Evolutionary conservation across 2,113 vertebrate species (phyloP).

Genomic region (Actenoides hombroni): DNA sequence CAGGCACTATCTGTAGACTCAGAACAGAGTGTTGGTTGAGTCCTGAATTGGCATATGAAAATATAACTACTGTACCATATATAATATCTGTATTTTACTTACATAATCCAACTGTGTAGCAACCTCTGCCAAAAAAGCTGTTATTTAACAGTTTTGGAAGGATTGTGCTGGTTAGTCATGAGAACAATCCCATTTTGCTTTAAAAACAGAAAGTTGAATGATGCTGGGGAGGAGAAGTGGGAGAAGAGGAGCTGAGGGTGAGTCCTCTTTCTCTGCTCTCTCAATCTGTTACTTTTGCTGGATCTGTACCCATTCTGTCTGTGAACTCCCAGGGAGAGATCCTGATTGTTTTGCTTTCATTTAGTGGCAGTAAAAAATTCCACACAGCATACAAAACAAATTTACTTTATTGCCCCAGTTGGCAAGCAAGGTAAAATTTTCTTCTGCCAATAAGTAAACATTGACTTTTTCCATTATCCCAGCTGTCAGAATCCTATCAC

Average conservation of each 20-base stretch:
- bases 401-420: conserved; percentile 46
- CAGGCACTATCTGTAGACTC: not conserved
- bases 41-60: not conserved
- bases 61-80: not conserved
- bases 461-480: conserved; percentile 52
- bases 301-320: not conserved
- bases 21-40: not conserved
- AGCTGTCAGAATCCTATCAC: conserved; percentile 22
- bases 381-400: conserved; percentile 10
- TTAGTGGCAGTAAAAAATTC: conserved; percentile 44
- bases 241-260: not conserved
- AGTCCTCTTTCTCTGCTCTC: not conserved
- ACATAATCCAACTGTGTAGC: not conserved
- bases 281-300: not conserved
- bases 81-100: not conserved
- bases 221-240: conserved; percentile 10
- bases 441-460: conserved; percentile 48
- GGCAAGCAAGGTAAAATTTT: conserved; percentile 52
- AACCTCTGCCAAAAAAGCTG: not conserved
- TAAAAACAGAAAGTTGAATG: not conserved
- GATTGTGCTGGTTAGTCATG: not conserved
- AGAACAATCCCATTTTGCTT: conserved; percentile 3
- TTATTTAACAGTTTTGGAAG: not conserved
- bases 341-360: conserved; percentile 31
- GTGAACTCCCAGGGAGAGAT: conserved; percentile 7